phyloP scores from a whole-genome alignment of 1,140 invertebrate genomes.

The Samia ricini region DNA sequence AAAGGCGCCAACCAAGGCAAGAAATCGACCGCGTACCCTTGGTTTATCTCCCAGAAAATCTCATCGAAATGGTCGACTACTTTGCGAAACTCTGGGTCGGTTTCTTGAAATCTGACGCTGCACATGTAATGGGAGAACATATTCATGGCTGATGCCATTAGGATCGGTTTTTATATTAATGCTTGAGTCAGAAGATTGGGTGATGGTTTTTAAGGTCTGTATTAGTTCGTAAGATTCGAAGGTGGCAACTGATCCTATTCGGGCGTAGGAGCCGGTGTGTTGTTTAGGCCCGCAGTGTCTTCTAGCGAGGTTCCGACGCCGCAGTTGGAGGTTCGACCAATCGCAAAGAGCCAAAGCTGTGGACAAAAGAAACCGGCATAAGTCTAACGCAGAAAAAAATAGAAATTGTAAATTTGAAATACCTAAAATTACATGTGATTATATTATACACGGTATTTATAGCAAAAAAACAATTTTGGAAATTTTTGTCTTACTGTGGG shows the following conservation, averaged over 20 bases:
- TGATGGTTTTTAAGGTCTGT: constrained; percentile 68
- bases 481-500: too few relatives aligned
- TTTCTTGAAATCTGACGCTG: constrained; percentile 83
- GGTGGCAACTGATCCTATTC: constrained; percentile 81
- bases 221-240: constrained; percentile 80
- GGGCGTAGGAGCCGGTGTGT: constrained; percentile 83
- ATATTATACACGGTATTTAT: too few relatives aligned
- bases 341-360: constrained; percentile 91
- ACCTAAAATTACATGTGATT: too few relatives aligned
- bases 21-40: constrained; percentile 92
- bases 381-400: neutral
- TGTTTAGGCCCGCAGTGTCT: constrained; percentile 87
- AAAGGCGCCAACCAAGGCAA: constrained; percentile 89
- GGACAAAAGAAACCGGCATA: constrained; percentile 48
- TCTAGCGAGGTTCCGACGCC: constrained; percentile 86
- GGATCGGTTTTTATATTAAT: constrained; percentile 71
- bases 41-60: constrained; percentile 94
- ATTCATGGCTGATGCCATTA: constrained; percentile 87
- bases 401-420: neutral
- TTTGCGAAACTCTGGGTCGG: constrained; percentile 82
- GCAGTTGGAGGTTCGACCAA: constrained; percentile 90
- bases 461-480: too few relatives aligned
- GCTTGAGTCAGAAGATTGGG: constrained; percentile 39
- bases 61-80: constrained; percentile 88
- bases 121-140: constrained; percentile 93